Conservation (phyloP, 2,888 invertebrate genomes). For the Nomada ruficornis region DNA sequence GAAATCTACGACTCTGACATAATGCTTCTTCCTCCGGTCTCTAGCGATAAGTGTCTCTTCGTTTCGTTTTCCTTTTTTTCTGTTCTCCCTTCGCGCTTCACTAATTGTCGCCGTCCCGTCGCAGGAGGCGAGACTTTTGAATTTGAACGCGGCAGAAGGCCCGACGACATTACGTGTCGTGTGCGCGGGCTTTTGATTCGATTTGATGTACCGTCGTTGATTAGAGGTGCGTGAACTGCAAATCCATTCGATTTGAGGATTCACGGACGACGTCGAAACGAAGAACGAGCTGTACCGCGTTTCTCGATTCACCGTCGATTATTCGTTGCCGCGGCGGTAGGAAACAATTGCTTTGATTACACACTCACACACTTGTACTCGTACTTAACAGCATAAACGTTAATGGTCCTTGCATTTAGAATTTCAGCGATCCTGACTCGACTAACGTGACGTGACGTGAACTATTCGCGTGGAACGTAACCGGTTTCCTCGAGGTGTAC, state of each 20-base stretch:
- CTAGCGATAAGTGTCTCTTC: not conserved
- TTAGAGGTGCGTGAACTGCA: slow-evolving; percentile 3
- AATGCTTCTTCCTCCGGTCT: slow-evolving; percentile 4
- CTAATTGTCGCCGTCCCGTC: slow-evolving; percentile 8
- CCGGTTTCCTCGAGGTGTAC: not conserved
- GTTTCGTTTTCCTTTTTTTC: not conserved
- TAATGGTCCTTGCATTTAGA: slow-evolving; percentile 48
- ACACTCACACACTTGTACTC: not conserved
- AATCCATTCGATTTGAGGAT: not conserved
- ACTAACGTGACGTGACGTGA: not conserved
- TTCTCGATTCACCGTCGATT: slow-evolving; percentile 6
- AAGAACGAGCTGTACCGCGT: not conserved
- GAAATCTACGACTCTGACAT: slow-evolving; percentile 45
- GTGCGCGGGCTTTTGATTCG: slow-evolving; percentile 70
- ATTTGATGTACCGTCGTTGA: slow-evolving; percentile 43
- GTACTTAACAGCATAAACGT: slow-evolving; percentile 10
- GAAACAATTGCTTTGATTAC: not conserved
- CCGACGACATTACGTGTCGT: slow-evolving; percentile 30
- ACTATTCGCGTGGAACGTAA: not conserved
- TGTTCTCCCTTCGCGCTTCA: slow-evolving; percentile 35
- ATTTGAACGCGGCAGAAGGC: slow-evolving; percentile 38
- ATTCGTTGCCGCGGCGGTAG: slow-evolving; percentile 35
- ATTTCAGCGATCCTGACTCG: slow-evolving; percentile 13
- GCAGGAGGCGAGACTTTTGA: slow-evolving; percentile 43
- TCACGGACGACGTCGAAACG: not conserved